Evolutionary conservation across 2,888 invertebrate genomes (phyloP), one percentile per base, ranked within the genome.

Genomic region (Coecobrya sp.): DNA sequence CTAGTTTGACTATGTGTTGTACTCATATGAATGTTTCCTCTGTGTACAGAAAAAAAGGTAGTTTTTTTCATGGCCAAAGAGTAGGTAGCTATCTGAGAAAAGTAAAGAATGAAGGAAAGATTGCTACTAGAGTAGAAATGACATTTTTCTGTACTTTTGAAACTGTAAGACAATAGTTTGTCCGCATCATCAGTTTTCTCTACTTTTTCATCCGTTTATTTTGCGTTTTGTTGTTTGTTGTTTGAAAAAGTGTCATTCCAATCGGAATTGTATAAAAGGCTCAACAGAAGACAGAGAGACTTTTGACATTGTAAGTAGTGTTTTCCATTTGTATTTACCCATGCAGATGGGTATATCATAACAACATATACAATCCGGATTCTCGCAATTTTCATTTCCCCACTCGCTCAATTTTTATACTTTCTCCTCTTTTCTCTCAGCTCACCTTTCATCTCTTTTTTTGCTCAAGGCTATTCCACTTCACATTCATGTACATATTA

Each of bases 321-420:
- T 73, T 16, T 2, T 16, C 45, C 10, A 16, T 22, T 68, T 68
- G 19, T 19, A 25, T 36, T 36, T 62, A 19, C 25, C 19, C n/a
- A 22, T 73, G 42, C 7, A 73, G 11, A 45, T 45, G 30, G 30
- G 4, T 55, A 65, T 65, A 30, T 65, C 8, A 22, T 55, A 30
- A n/a, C 19, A 73, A 73, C 36, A 73, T 42, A 36, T 11, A 82
- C 55, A 68, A 88, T 73, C 59, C 73, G 76, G 89, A 52, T 73
- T 85, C 19, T 76, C 84, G 25, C 86, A 45, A 81, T 86, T 86
- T 81, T 91, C 86, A 91, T 91, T 91, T 91, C 86, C 86, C 81
- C 59, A n/a, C n/a, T 73, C 70, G 68, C 70, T 82, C 70, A 84
- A 85, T 89, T 89, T 89, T 79, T 68, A n/a, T n/a, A 45, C 59